These are phyloP conservation scores for Brachionus plicatilis DNA, from an alignment of 1,140 invertebrate species.

Conservation along the genomic window DNA sequence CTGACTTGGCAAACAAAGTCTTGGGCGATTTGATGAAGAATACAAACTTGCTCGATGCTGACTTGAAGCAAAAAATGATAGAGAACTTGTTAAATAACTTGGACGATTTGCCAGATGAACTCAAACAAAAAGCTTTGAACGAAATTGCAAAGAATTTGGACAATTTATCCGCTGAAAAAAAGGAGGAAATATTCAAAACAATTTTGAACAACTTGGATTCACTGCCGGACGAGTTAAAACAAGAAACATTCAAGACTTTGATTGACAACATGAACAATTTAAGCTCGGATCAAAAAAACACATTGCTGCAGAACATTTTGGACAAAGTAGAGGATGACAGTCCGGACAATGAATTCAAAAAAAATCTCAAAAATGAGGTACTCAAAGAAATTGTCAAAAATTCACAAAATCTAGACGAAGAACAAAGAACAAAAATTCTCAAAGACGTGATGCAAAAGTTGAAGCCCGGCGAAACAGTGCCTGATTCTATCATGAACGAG, in stretches of 20 bases:
- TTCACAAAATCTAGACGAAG: slow-evolving; percentile 30
- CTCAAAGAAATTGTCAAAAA: slow-evolving; percentile 36
- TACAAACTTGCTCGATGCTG: neutral
- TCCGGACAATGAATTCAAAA: neutral
- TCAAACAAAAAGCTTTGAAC: slow-evolving; percentile 5
- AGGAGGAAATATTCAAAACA: slow-evolving; percentile 33
- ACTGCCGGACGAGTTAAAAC: neutral
- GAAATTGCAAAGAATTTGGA: slow-evolving; percentile 22
- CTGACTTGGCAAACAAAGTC: neutral
- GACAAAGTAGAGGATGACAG: neutral
- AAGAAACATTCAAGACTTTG: neutral
- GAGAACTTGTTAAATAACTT: slow-evolving; percentile 25
- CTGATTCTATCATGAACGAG: neutral
- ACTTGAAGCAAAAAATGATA: slow-evolving; percentile 25
- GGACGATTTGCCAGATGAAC: neutral
- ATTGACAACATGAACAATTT: slow-evolving; percentile 32
- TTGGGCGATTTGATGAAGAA: slow-evolving; percentile 31
- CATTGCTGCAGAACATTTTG: neutral
- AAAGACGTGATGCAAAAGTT: slow-evolving; percentile 10
- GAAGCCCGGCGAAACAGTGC: neutral
- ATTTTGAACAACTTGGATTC: slow-evolving; percentile 31
- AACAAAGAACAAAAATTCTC: slow-evolving; percentile 16
- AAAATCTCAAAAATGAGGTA: slow-evolving; percentile 12
- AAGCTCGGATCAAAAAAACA: neutral
- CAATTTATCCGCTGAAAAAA: slow-evolving; percentile 22